Evolutionary conservation across 2,113 vertebrate genomes (phyloP).

Genomic region (Trematomus loennbergii): DNA sequence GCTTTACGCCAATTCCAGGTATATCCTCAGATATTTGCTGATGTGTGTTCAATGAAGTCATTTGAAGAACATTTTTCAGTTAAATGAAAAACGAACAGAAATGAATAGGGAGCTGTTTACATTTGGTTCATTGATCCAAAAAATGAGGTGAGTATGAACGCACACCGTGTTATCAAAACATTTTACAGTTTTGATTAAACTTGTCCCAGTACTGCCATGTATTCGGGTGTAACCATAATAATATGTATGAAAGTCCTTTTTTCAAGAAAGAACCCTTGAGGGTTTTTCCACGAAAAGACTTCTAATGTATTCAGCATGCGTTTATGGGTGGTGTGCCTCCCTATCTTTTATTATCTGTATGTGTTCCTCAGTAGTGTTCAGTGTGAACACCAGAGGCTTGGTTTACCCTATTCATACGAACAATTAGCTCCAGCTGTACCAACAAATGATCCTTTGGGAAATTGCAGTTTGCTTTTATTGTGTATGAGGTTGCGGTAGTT

Average conservation of each 20-base stretch:
- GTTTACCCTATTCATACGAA: slow-evolving; percentile 49
- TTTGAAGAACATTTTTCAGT: background rate
- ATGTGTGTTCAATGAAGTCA: background rate
- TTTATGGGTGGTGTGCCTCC: slow-evolving; percentile 14
- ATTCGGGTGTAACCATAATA: slow-evolving; percentile 32
- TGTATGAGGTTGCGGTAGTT: background rate
- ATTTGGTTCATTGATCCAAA: background rate
- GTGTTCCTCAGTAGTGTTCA: slow-evolving; percentile 11
- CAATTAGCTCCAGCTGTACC: slow-evolving; percentile 22
- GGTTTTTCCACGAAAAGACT: slow-evolving; percentile 3
- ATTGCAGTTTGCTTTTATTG: background rate
- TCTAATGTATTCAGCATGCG: slow-evolving; percentile 26
- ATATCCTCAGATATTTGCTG: too few relatives aligned
- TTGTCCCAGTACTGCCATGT: background rate
- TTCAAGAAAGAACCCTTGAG: slow-evolving; percentile 19
- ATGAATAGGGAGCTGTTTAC: background rate
- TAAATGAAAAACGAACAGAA: background rate
- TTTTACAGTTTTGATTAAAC: slow-evolving; percentile 15
- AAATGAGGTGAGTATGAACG: background rate
- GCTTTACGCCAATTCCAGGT: background rate
- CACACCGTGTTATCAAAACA: background rate
- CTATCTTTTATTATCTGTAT: slow-evolving; percentile 1
- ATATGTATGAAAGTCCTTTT: background rate
- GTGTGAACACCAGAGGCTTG: slow-evolving; percentile 17
- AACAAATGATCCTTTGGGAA: background rate